These are phyloP conservation scores for Gobionotothen gibberifrons DNA, from an alignment of 2,797 vertebrate species.

Conservation along the genomic window DNA sequence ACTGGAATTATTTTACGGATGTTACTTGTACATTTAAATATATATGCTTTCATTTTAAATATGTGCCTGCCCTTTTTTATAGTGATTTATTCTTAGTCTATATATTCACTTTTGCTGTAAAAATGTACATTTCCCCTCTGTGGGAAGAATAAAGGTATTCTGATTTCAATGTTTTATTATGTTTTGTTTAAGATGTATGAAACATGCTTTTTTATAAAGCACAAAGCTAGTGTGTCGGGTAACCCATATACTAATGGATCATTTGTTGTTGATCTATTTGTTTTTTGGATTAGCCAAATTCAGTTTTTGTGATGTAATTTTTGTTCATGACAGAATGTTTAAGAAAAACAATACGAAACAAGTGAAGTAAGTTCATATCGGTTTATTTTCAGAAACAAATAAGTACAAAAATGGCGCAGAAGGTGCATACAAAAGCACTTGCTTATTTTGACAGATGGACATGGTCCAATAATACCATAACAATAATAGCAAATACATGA, in stretches of 20 bases:
- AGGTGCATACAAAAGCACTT: conserved; percentile 50
- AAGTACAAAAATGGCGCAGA: conserved; percentile 57
- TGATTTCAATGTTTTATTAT: too few relatives aligned
- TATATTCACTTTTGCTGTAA: too few relatives aligned
- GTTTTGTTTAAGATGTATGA: background rate
- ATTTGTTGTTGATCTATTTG: background rate
- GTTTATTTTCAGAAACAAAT: conserved; percentile 63
- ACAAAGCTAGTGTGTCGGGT: background rate
- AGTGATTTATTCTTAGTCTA: too few relatives aligned
- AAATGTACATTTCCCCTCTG: too few relatives aligned
- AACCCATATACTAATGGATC: too few relatives aligned
- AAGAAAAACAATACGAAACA: conserved; percentile 7
- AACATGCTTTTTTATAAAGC: background rate
- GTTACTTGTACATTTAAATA: too few relatives aligned
- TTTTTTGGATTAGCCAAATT: background rate
- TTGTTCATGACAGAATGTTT: background rate
- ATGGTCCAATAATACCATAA: conserved; percentile 19
- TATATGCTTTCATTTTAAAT: too few relatives aligned
- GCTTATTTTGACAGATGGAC: conserved; percentile 57
- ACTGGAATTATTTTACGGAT: too few relatives aligned
- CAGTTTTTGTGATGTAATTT: background rate
- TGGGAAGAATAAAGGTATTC: too few relatives aligned
- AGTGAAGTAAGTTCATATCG: conserved; percentile 46
- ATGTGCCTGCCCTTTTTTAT: too few relatives aligned
- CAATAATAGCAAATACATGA: conserved; percentile 30